Conservation (phyloP, 2,888 invertebrate genomes). For the Scrobipalpa costella region DNA sequence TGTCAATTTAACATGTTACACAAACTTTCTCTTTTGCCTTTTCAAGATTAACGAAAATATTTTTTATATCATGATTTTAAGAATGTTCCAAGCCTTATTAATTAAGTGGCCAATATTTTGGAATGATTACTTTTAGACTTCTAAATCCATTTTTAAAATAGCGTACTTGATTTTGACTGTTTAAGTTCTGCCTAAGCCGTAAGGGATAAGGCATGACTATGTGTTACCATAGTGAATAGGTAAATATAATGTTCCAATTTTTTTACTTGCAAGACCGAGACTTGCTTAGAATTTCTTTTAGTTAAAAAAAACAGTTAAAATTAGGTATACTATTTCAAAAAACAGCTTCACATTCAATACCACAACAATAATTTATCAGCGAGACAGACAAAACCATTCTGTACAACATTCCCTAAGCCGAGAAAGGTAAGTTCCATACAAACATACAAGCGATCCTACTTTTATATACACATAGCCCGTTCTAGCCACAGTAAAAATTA, state of each 20-base stretch:
- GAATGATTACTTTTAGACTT: neutral
- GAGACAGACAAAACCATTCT: neutral
- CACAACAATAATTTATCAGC: neutral
- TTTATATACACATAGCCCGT: conserved; percentile 8
- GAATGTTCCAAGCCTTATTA: neutral
- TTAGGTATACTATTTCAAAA: neutral
- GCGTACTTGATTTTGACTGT: neutral
- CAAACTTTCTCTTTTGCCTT: neutral
- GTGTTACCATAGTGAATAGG: no score
- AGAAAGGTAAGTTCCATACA: conserved; percentile 5
- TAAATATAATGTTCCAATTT: no score
- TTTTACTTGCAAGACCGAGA: no score
- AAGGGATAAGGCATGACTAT: no score
- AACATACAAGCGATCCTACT: conserved; percentile 13
- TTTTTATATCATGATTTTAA: neutral
- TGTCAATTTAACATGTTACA: neutral
- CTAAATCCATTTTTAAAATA: neutral
- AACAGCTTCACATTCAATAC: neutral
- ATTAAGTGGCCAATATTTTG: neutral
- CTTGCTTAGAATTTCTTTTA: no score
- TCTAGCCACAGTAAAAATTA: neutral
- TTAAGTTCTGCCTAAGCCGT: no score
- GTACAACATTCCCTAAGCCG: neutral
- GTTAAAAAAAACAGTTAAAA: no score
- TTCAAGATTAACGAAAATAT: neutral